Evolutionary conservation across 2,797 vertebrate genomes (phyloP).

Genomic region (Sebastes paucispinis): DNA sequence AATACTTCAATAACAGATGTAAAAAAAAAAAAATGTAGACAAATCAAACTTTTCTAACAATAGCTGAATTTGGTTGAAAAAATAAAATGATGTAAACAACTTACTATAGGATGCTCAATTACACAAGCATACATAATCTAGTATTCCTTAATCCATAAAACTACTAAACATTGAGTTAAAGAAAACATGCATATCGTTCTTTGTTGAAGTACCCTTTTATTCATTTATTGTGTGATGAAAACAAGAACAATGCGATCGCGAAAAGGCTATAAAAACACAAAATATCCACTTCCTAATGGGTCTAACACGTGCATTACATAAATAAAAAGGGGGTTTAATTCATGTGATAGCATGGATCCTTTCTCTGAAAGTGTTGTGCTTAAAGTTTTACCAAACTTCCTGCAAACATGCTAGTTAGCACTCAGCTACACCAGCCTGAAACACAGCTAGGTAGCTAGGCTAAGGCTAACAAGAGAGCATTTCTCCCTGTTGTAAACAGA

Average conservation of each 20-base stretch:
- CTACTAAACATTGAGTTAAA: conserved; percentile 2
- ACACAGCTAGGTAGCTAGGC: conserved; percentile 70
- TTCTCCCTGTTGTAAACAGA: conserved; percentile 60
- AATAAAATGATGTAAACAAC: not conserved
- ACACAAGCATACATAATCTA: not conserved
- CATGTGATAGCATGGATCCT: conserved; percentile 51
- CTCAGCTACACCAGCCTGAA: conserved; percentile 66
- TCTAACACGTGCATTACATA: not conserved
- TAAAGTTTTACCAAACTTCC: conserved; percentile 79
- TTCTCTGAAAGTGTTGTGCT: conserved; percentile 66
- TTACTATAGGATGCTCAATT: not conserved
- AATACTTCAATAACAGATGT: not conserved
- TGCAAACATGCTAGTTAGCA: conserved; percentile 81
- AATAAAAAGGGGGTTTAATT: conserved; percentile 71
- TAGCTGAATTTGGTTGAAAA: no score
- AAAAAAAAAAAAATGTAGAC: no score
- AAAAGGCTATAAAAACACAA: not conserved
- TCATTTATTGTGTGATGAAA: conserved; percentile 33
- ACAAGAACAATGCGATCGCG: conserved; percentile 24
- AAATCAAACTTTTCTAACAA: not conserved
- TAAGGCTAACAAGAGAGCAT: conserved; percentile 73
- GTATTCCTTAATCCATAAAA: not conserved
- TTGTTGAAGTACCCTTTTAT: conserved; percentile 60
- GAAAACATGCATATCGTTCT: conserved; percentile 48
- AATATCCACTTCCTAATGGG: conserved; percentile 3